These are phyloP conservation scores for Drosophila oshimai DNA, from an alignment of 1,140 invertebrate genomes.

Conservation along the genomic window DNA sequence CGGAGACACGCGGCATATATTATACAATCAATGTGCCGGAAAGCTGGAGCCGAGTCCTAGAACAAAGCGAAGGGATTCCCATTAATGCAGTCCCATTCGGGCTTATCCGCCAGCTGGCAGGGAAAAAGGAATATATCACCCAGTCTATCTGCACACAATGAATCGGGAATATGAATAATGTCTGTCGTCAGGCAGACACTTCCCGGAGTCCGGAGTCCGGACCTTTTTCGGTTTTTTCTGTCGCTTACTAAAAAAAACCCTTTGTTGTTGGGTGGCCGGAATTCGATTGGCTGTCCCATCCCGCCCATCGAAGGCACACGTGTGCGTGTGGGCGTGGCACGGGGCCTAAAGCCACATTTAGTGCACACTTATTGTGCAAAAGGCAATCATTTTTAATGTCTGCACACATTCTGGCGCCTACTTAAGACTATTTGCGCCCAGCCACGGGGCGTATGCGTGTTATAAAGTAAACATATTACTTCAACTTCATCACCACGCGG, in stretches of 20 bases:
- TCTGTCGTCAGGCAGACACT: constrained; percentile 29
- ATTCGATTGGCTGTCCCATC: constrained; percentile 22
- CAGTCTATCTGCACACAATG: constrained; percentile 30
- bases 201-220: not conserved
- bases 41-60: constrained; percentile 2
- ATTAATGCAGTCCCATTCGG: constrained; percentile 44
- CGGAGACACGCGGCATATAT: constrained; percentile 17
- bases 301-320: constrained; percentile 1
- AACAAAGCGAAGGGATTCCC: constrained; percentile 15
- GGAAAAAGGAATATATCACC: constrained; percentile 26
- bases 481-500: constrained; percentile 20
- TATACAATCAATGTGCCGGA: constrained; percentile 29
- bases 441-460: constrained; percentile 66
- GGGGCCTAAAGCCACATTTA: constrained; percentile 59
- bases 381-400: constrained; percentile 74
- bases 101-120: constrained; percentile 25
- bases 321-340: constrained; percentile 35
- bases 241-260: constrained; percentile 12
- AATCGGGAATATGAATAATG: constrained; percentile 44
- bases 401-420: constrained; percentile 39
- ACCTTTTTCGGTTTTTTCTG: constrained; percentile 19
- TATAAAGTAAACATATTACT: constrained; percentile 74
- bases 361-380: constrained; percentile 52
- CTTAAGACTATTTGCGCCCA: constrained; percentile 51
- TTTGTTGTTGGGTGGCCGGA: constrained; percentile 8